phyloP scores from a whole-genome alignment of 1,140 invertebrate genomes.

The Drosophila tsacasi region DNA sequence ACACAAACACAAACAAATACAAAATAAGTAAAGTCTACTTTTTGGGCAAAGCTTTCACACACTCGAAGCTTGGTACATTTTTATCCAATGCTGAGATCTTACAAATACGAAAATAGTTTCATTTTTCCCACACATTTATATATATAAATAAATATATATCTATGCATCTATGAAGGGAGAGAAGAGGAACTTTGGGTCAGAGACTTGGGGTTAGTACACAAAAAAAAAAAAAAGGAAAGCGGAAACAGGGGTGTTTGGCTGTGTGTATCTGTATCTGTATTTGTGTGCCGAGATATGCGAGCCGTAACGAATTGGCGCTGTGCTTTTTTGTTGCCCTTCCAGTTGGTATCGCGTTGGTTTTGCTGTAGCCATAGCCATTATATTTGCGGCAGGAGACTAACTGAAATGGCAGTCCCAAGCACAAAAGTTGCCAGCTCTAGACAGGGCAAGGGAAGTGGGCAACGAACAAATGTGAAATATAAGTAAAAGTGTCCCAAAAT shows the following conservation, averaged over 20 bases:
- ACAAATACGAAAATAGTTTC: conserved; percentile 75
- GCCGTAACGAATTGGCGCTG: conserved; percentile 66
- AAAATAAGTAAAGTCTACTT: conserved; percentile 41
- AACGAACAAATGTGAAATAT: conserved; percentile 17
- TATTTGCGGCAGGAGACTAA: conserved; percentile 68
- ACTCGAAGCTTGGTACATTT: conserved; percentile 55
- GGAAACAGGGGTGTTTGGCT: conserved; percentile 62
- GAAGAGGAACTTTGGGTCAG: conserved; percentile 16
- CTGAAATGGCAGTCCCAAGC: conserved; percentile 70
- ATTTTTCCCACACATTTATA: conserved; percentile 25
- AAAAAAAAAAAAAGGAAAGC: conserved; percentile 20
- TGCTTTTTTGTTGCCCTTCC: conserved; percentile 27
- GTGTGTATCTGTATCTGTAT: conserved; percentile 23
- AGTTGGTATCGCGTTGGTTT: conserved; percentile 13
- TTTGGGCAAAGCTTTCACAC: conserved; percentile 57
- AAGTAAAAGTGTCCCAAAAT: conserved; percentile 19
- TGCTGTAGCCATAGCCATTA: conserved; percentile 29
- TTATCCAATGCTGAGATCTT: conserved; percentile 73
- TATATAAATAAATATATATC: conserved; percentile 3
- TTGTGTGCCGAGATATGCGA: conserved; percentile 56
- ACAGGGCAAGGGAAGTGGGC: conserved; percentile 17
- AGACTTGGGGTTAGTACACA: conserved; percentile 27
- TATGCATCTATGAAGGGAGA: not conserved
- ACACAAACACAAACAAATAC: not conserved
- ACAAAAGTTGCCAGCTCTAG: conserved; percentile 59